Base-by-base conservation (phyloP, 1,140 invertebrate species). In the Palaemon carinicauda region DNA sequence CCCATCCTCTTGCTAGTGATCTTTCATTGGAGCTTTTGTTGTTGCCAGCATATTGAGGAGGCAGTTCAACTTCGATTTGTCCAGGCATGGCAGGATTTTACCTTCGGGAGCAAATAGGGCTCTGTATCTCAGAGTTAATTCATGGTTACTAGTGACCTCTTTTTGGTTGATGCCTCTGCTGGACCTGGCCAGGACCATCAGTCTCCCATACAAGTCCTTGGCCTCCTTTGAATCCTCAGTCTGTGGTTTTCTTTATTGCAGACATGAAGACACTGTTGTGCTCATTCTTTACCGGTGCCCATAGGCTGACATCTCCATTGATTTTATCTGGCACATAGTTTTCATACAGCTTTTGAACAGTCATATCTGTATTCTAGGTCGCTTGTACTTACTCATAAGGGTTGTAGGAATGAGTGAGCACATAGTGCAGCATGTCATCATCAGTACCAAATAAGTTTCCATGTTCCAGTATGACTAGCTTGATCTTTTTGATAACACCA, bases 161-260 rank as follows among this genome's bases (percentile, higher is more conserved):
- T 82, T 82, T 29, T 82, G 60, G 50, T 82, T 29, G 29, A 82
- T 52, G 7, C 73, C 17, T 73, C 69, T 71, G 80, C 31, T 82
- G 3, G 33, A 73, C 15, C 65, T 41, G 60, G 56, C 60, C 51
- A 82, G 80, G 29, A 73, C 69, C 24, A 82, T 69, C 56, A 82
- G 50, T 53, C 53, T 54, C 14, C 53, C 78, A 60, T 80, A 60
- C 52, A 80, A 14, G 21, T 60, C 78, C 50, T 80, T 80, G 53
- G 78, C 29, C 54, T 80, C 24, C 52, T 60, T 80, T 15, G 52
- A 50, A 78, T 78, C 75, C 50, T 52, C 75, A 41, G 60, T 17
- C 14, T 60, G 53, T 19, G 4, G 24, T 19, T 54, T 56, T 31
- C 27, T 65, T 80, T 21, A 60, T 80, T 15, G 15, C 54, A 19